Base-by-base conservation (phyloP, 2,113 vertebrate genomes). In the Cavia aperea region DNA sequence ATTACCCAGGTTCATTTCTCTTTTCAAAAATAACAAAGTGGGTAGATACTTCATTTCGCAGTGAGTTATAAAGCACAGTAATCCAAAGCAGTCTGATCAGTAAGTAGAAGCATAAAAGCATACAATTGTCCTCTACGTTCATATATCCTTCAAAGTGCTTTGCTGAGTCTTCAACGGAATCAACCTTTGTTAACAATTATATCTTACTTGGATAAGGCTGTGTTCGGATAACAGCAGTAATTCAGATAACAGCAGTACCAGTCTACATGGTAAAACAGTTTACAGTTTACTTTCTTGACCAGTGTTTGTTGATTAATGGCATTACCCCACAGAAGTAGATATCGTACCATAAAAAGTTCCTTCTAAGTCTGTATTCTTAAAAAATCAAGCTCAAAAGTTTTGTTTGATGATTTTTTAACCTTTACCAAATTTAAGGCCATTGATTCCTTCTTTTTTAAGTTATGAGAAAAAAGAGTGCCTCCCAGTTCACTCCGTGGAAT, bases 111-210 rank as follows among this genome's bases (percentile, higher is more conserved):
- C 39, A 62, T 94, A 90, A 92, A 49, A 91, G 65, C 56, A 79
- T 94, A 92, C 94, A 97, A 94, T 94, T 95, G 86, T 97, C 97
- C 96, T 97, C 96, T 96, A n/a, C 95, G 19, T 93, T 92, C 3
- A 39, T 95, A 89, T n/a, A 94, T 23, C n/a, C 84, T 96, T 93
- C 92, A 93, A 94, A 96, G 24, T 88, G 36, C 58, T 95, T 82
- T 96, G 78, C 78, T 89, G 88, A 65, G 12, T 91, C 66, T 96
- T 96, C 39, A 75, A 88, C 77, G 81, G 9, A 92, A 63, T 66
- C 24, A 87, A 63, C 46, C 43, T 78, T 95, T 92, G 72, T n/a
- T 93, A 84, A 72, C n/a, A 81, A 0, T 33, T 93, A 92, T 93
- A 72, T 96, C 86, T 92, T 3, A 39, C 29, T 4, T 73, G 36